phyloP scores from a whole-genome alignment of 2,113 vertebrate species.

The Platycercus adscitus region DNA sequence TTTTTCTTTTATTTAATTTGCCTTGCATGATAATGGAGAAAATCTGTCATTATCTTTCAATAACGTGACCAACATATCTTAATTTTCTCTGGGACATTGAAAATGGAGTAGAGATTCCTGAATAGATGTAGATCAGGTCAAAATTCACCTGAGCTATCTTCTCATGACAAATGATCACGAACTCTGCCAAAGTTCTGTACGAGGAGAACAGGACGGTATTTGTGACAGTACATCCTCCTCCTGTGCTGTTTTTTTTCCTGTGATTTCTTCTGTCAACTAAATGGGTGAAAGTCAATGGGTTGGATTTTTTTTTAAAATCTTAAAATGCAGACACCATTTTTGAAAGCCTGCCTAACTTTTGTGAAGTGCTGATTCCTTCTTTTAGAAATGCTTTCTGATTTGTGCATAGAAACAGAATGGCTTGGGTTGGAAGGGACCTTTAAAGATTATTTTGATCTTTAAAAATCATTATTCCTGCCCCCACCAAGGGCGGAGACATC shows the following conservation, averaged over 20 bases:
- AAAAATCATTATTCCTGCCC: neutral
- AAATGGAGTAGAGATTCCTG: neutral
- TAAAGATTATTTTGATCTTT: neutral
- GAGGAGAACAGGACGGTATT: neutral
- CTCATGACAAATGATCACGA: neutral
- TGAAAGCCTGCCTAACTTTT: neutral
- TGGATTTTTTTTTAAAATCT: neutral
- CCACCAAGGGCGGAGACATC: fast-evolving
- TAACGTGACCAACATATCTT: fast-evolving
- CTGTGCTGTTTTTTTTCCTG: neutral
- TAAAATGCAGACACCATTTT: neutral
- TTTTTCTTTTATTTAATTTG: neutral
- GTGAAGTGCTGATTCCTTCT: neutral
- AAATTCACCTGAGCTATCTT: neutral
- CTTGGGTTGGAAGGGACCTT: neutral
- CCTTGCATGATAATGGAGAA: neutral
- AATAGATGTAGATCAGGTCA: neutral
- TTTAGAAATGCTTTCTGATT: neutral
- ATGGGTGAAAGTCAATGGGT: neutral
- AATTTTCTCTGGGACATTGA: neutral
- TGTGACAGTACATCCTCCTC: neutral
- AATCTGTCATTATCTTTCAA: neutral
- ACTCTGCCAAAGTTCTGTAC: neutral
- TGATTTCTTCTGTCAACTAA: neutral
- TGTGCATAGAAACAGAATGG: neutral